Conservation (phyloP, 1,140 invertebrate species). For the Trissolcus basalis region DNA sequence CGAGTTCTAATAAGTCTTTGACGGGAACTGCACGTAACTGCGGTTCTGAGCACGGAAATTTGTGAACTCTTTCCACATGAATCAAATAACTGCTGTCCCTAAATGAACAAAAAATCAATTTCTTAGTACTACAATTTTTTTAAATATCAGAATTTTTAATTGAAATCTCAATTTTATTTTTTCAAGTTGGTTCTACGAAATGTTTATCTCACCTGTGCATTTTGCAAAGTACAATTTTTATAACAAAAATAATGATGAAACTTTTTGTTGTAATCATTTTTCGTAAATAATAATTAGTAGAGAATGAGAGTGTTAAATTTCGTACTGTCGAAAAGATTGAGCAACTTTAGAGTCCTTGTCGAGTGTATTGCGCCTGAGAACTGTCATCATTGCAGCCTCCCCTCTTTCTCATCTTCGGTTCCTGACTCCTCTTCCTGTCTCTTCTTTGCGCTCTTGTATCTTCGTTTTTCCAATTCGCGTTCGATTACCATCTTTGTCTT, state of each 20-base stretch:
- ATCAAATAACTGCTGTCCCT: constrained; percentile 69
- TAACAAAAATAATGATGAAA: constrained; percentile 13
- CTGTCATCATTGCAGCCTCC: constrained; percentile 49
- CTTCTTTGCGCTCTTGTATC: constrained; percentile 39
- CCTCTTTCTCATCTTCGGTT: constrained; percentile 43
- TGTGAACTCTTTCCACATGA: constrained; percentile 68
- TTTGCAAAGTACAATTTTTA: constrained; percentile 27
- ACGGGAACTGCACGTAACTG: constrained; percentile 68
- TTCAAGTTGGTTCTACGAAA: no score
- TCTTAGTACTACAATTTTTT: no score
- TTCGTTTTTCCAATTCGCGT: constrained; percentile 49
- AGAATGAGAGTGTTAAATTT: constrained; percentile 27
- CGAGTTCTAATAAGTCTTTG: constrained; percentile 65
- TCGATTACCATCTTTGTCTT: constrained; percentile 59
- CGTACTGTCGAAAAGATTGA: constrained; percentile 41
- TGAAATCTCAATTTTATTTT: no score
- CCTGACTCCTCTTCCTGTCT: constrained; percentile 58
- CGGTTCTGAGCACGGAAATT: constrained; percentile 68
- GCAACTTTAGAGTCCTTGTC: constrained; percentile 22
- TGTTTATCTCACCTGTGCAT: constrained; percentile 33
- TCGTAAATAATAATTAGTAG: not conserved
- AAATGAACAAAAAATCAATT: not conserved
- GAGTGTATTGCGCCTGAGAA: constrained; percentile 16
- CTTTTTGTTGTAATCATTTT: constrained; percentile 25
- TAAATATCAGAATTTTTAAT: no score